These are phyloP conservation scores for Onthophagus sagittarius DNA, from an alignment of 2,888 invertebrate genomes.

Conservation along the genomic window DNA sequence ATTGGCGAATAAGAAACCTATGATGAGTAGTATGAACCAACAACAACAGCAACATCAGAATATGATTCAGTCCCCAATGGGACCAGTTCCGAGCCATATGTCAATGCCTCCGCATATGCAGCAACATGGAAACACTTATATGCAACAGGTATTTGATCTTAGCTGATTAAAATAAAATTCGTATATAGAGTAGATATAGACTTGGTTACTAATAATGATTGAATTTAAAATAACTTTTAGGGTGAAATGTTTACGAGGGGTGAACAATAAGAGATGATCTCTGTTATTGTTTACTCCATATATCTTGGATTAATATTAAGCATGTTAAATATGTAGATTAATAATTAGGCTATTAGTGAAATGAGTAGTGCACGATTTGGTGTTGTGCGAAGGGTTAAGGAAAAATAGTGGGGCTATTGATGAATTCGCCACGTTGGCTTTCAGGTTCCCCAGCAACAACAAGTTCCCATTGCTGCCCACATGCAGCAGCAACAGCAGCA, in stretches of 20 bases:
- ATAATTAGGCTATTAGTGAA: neutral
- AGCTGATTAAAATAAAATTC: neutral
- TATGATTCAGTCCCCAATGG: conserved; percentile 51
- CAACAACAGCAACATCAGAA: conserved; percentile 43
- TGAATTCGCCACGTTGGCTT: conserved; percentile 20
- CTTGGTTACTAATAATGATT: neutral
- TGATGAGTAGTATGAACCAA: conserved; percentile 47
- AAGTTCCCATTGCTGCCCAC: conserved; percentile 44
- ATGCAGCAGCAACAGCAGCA: conserved; percentile 45
- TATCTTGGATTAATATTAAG: neutral
- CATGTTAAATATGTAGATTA: neutral
- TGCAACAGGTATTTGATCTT: conserved; percentile 47
- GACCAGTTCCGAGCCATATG: conserved; percentile 46
- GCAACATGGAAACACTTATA: conserved; percentile 49
- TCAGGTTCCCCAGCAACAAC: conserved; percentile 42
- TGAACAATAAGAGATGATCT: no score
- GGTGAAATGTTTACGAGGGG: no score
- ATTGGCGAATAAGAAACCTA: conserved; percentile 49
- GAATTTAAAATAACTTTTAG: no score
- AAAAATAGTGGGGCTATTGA: conserved; percentile 8
- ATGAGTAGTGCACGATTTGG: conserved; percentile 1
- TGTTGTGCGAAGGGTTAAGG: neutral
- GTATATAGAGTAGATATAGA: neutral
- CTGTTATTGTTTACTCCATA: no score
- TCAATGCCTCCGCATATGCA: conserved; percentile 43